phyloP scores from a whole-genome alignment of 2,888 invertebrate genomes.

The Atethmia centrago region DNA sequence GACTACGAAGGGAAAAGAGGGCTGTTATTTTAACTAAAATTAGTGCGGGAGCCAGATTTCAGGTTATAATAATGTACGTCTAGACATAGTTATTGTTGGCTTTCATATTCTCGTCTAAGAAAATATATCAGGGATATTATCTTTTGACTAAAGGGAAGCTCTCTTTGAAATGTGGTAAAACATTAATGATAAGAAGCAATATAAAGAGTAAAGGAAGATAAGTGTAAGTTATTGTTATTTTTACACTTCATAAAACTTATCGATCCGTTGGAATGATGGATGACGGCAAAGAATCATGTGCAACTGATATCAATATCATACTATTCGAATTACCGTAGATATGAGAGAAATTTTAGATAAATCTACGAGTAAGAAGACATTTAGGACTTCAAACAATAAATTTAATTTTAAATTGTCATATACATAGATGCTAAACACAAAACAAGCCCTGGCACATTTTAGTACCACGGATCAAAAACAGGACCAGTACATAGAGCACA shows the following conservation, averaged over 20 bases:
- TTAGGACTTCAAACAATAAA: neutral
- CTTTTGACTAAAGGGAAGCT: neutral
- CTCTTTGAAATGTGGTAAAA: constrained; percentile 4
- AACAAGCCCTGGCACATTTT: neutral
- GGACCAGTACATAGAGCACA: constrained; percentile 6
- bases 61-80: too few relatives aligned
- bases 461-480: neutral
- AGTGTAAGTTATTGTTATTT: constrained; percentile 30
- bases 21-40: constrained; percentile 26
- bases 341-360: neutral
- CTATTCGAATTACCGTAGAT: neutral
- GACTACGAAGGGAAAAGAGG: constrained; percentile 16
- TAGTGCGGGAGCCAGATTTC: neutral
- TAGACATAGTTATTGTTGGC: neutral
- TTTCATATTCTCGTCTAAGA: neutral
- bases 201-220: constrained; percentile 30
- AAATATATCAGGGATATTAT: neutral
- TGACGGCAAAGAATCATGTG: constrained; percentile 5
- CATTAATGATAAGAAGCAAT: constrained; percentile 11
- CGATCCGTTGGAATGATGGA: constrained; percentile 27
- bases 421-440: neutral
- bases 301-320: constrained; percentile 10
- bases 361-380: neutral
- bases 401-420: neutral
- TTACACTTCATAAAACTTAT: constrained; percentile 38